These are phyloP conservation scores for Melanostoma mellinum DNA, from an alignment of 2,888 invertebrate genomes.

Conservation along the genomic window DNA sequence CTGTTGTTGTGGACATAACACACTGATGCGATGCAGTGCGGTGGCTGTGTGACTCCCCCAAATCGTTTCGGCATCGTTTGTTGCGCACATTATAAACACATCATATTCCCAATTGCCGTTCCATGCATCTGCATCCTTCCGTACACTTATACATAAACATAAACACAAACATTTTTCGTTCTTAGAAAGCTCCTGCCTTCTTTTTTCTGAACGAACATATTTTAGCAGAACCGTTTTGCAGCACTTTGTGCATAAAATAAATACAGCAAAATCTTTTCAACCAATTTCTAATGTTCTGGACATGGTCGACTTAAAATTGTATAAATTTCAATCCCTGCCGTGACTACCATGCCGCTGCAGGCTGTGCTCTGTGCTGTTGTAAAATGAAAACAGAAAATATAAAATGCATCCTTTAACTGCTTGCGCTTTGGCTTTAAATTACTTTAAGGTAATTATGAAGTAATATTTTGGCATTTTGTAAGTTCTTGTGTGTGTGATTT, in stretches of 20 bases:
- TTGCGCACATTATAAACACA: conserved; percentile 50
- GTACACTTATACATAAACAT: background rate
- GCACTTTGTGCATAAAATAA: no score
- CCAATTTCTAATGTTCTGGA: conserved; percentile 22
- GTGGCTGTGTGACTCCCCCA: background rate
- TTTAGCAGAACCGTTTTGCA: no score
- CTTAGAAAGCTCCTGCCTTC: background rate
- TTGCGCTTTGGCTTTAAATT: no score
- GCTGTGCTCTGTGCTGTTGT: conserved; percentile 26
- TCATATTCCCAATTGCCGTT: conserved; percentile 32
- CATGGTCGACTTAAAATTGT: conserved; percentile 32
- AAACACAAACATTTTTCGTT: no score
- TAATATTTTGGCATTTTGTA: no score
- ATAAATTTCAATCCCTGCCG: conserved; percentile 56
- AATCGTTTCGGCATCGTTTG: conserved; percentile 17
- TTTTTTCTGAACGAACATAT: no score
- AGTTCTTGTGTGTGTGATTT: no score
- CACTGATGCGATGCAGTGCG: no score
- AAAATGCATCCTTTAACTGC: background rate
- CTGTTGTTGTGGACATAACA: conserved; percentile 11
- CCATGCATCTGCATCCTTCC: conserved; percentile 12
- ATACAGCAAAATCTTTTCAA: background rate
- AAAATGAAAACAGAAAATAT: conserved; percentile 32
- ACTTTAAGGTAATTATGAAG: no score
- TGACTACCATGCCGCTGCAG: background rate